Conservation (phyloP, 2,797 vertebrate species). For the Danio tinwini region DNA sequence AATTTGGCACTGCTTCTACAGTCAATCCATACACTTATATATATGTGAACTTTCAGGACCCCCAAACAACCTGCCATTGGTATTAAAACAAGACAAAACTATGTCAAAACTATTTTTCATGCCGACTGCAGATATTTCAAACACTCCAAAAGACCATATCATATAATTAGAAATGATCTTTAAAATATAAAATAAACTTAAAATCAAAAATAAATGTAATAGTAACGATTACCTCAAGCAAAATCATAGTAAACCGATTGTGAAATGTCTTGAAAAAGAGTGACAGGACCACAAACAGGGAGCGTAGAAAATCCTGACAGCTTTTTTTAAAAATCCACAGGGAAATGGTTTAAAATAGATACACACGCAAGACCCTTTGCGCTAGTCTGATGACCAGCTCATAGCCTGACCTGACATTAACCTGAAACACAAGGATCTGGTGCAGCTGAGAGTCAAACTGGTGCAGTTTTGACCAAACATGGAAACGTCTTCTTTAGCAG, state of each 20-base stretch:
- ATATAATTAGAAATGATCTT: constrained; percentile 12
- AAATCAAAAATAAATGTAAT: no score
- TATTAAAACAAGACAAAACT: constrained; percentile 22
- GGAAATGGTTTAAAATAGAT: constrained; percentile 34
- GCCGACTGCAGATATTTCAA: background rate
- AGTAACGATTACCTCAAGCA: background rate
- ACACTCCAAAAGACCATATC: constrained; percentile 2
- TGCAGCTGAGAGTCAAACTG: constrained; percentile 48
- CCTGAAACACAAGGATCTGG: constrained; percentile 54
- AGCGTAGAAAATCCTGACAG: background rate
- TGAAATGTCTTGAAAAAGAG: background rate
- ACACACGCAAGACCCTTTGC: constrained; percentile 12
- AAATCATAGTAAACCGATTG: background rate
- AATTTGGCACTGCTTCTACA: constrained; percentile 44
- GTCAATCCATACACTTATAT: constrained; percentile 26
- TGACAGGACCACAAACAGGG: background rate
- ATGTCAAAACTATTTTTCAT: constrained; percentile 11
- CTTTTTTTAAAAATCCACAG: background rate
- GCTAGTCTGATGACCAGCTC: constrained; percentile 49
- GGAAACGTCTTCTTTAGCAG: constrained; percentile 53
- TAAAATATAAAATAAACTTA: background rate
- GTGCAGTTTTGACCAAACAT: constrained; percentile 58
- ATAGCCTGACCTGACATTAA: constrained; percentile 49
- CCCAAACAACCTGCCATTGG: constrained; percentile 2
- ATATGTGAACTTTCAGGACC: background rate